Percentiles rank a stretch among this genome's conserved stretches.
phyloP scores from a whole-genome alignment of 1,140 invertebrate species.

The Nasonia longicornis region DNA sequence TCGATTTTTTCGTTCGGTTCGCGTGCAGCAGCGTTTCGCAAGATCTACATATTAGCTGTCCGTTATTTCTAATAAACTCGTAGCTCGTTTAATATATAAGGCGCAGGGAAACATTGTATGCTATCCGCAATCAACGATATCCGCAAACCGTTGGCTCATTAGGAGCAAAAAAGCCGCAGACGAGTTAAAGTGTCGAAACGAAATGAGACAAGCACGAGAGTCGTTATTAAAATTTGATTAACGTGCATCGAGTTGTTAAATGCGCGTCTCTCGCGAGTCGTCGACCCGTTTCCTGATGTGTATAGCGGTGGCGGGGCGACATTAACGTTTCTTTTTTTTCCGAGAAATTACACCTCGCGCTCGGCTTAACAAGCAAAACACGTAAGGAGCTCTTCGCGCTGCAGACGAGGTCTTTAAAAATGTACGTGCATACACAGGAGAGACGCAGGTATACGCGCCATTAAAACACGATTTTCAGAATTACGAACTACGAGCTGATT shows the following conservation, averaged over 20 bases:
- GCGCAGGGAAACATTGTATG: background rate
- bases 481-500: background rate
- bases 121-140: background rate
- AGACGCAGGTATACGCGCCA: background rate
- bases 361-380: slow-evolving; percentile 24
- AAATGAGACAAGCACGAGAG: background rate
- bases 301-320: background rate
- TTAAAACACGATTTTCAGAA: slow-evolving; percentile 27
- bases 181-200: background rate
- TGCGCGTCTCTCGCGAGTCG: background rate
- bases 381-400: background rate
- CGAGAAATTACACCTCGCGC: slow-evolving; percentile 25
- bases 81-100: too few species aligned
- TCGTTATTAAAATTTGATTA: slow-evolving; percentile 41
- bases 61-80: too few species aligned
- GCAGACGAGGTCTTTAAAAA: background rate
- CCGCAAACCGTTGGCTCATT: background rate
- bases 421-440: background rate
- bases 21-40: background rate
- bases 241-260: slow-evolving; percentile 18
- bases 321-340: slow-evolving; percentile 21
- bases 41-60: too few species aligned
- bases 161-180: background rate
- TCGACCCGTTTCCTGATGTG: slow-evolving; percentile 1
- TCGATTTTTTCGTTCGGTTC: too few species aligned